Percentiles rank a stretch among this genome's conserved stretches.
Conservation (phyloP, 2,888 invertebrate genomes). For the Lysandra coridon region DNA sequence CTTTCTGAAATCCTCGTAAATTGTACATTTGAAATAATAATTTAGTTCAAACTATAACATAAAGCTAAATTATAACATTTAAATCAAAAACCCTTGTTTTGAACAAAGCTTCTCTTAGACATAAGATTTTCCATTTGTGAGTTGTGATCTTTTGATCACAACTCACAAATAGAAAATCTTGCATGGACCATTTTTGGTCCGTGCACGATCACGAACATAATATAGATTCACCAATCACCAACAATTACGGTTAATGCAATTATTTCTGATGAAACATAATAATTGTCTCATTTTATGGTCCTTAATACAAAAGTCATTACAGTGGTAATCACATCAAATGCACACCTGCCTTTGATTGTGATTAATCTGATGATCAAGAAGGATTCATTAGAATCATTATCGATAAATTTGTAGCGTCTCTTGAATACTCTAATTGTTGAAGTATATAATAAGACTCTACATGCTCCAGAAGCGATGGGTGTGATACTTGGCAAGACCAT, state of each 20-base stretch:
- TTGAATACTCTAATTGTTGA: neutral
- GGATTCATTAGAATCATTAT: neutral
- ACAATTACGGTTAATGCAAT: neutral
- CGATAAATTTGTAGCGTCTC: no score
- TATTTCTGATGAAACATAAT: neutral
- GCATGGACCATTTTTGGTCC: no score
- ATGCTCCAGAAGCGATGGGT: neutral
- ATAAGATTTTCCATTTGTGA: neutral
- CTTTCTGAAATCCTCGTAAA: no score
- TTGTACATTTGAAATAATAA: no score
- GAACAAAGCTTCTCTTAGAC: no score
- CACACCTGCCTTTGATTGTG: neutral
- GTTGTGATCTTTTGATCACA: neutral
- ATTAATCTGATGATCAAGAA: neutral
- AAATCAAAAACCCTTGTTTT: no score
- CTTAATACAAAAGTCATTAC: neutral
- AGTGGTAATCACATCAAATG: neutral
- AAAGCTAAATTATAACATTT: no score
- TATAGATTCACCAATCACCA: neutral
- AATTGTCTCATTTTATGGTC: neutral
- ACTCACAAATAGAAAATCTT: no score
- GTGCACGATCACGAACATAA: neutral
- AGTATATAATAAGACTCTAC: neutral
- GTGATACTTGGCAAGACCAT: neutral
- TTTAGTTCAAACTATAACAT: no score